Conservation (phyloP, 2,113 vertebrate species). For the Cavia aperea region DNA sequence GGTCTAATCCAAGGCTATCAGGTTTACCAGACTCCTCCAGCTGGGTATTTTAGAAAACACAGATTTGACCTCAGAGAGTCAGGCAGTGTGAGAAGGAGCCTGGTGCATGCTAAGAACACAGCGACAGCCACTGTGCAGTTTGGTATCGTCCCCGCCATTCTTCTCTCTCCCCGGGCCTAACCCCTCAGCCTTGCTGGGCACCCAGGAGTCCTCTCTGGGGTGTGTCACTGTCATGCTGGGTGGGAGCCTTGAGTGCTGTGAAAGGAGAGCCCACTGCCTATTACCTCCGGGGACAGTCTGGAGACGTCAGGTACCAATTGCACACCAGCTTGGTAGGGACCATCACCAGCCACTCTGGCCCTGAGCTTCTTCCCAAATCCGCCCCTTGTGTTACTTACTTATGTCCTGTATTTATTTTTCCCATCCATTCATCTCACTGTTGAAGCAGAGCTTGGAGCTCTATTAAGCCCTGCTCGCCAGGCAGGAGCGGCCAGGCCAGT, state of each 20-base stretch:
- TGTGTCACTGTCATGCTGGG: fast-evolving
- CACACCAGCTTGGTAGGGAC: background rate
- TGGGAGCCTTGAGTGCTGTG: fast-evolving
- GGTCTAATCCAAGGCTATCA: background rate
- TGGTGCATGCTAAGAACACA: background rate
- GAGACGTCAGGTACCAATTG: background rate
- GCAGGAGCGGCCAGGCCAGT: background rate
- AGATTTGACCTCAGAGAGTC: background rate
- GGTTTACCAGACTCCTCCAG: background rate
- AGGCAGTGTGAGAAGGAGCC: fast-evolving
- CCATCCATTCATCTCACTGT: background rate
- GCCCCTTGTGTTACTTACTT: background rate
- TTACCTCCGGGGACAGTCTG: background rate
- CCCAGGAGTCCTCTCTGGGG: background rate
- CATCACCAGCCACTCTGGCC: fast-evolving
- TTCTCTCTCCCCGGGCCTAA: background rate
- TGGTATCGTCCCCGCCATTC: fast-evolving
- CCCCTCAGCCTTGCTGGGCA: fast-evolving
- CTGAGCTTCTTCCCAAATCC: fast-evolving
- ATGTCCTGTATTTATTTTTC: background rate
- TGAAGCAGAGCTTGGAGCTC: background rate
- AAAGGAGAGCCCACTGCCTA: fast-evolving
- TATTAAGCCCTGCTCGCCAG: background rate
- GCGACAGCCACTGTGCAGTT: fast-evolving
- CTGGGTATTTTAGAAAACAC: background rate